Base-by-base conservation (phyloP, 2,797 vertebrate species). In the Perodicticus potto region DNA sequence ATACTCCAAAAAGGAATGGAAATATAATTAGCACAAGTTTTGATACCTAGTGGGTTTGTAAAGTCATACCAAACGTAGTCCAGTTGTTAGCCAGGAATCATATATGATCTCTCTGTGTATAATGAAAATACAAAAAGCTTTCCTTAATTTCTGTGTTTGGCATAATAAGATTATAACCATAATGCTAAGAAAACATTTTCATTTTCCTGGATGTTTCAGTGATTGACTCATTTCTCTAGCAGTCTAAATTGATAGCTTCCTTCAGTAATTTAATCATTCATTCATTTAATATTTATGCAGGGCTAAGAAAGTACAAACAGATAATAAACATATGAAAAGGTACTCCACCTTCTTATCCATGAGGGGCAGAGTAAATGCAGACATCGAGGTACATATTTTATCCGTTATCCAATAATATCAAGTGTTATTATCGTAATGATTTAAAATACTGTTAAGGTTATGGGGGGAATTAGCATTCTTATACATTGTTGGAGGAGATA, bases 271-370 rank as follows among this genome's bases (percentile, higher is more conserved):
- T 96, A 94, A 94, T 96, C 69, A 96, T 85, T 91, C 8, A 37
- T 88, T 96, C 95, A 96, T 91, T 83, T 91, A 91, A 86, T 91
- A 96, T 91, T 85, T 96, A 93, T 70, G 80, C 25, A 80, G 74
- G 91, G 40, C 77, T 57, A 86, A 86, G n/a, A 34, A 95, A 86
- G 55, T 70, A 91, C 69, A 88, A 91, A 89, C 67, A 16, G 12
- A 78, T 86, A 93, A 95, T 89, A 92, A 92, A 95, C 59, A 77
- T 23, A 65, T 67, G 45, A 81, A 74, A 85, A 90, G 69, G 92
- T 59, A 22, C 14, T 88, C 40, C 65, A 34, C 27, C 77, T 96
- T 91, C 65, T 57, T 91, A 25, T 92, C 89, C 70, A 86, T 72
- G 89, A 92, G n/a, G 22, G 22, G 43, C 4, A 81, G 45, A 77